Percentiles rank a stretch among this genome's conserved stretches.
Conservation (phyloP, 2,888 invertebrate genomes). For the Arctia plantaginis region DNA sequence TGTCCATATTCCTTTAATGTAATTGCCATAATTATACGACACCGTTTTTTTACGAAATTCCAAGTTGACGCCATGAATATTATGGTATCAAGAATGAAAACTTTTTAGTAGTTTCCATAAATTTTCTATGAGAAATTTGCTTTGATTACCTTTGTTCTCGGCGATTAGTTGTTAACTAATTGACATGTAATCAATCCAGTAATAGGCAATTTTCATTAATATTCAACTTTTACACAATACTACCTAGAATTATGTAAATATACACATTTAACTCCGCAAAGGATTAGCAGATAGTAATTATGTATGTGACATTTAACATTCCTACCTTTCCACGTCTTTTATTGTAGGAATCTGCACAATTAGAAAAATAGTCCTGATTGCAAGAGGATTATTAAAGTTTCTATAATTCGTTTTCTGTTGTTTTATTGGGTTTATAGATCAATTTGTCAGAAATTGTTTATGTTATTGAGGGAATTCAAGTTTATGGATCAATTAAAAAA, state of each 20-base stretch:
- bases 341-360: neutral
- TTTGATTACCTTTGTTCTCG: conserved; percentile 40
- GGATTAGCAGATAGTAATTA: neutral
- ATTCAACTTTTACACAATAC: conserved; percentile 13
- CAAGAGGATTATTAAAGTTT: too few species aligned
- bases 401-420: too few species aligned
- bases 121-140: conserved; percentile 28
- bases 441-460: too few species aligned
- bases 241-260: conserved; percentile 1
- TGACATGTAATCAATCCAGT: conserved; percentile 22
- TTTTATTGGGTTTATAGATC: too few species aligned
- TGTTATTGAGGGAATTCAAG: too few species aligned
- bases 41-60: conserved; percentile 43
- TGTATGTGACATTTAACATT: neutral
- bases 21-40: conserved; percentile 43
- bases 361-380: neutral
- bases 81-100: conserved; percentile 29
- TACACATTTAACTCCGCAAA: neutral
- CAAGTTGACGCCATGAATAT: conserved; percentile 10
- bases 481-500: too few species aligned
- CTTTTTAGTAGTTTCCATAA: conserved; percentile 25
- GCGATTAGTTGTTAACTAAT: conserved; percentile 27
- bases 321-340: neutral
- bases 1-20: conserved; percentile 47
- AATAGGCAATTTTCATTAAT: conserved; percentile 20